Evolutionary conservation across 2,797 vertebrate genomes (phyloP).

Genomic region (Cryptoprocta ferox): DNA sequence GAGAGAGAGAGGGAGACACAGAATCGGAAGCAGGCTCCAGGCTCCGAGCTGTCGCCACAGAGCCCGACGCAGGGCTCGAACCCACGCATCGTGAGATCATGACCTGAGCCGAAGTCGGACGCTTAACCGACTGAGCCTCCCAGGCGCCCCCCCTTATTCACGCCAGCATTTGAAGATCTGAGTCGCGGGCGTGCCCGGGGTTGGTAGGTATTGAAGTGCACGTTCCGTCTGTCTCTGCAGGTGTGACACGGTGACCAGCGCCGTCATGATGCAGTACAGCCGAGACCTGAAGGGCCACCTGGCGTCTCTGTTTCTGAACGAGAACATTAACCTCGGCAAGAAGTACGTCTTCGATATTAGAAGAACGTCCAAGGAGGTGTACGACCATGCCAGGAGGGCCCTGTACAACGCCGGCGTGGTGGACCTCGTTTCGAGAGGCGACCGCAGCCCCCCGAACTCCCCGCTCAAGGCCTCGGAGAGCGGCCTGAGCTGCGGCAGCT

Average conservation of each 20-base stretch:
- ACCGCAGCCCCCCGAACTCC: constrained; percentile 87
- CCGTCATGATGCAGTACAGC: constrained; percentile 99
- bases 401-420: constrained; percentile 96
- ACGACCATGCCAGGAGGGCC: constrained; percentile 95
- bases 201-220: neutral
- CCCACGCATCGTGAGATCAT: too few species aligned
- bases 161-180: neutral
- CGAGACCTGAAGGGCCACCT: constrained; percentile 98
- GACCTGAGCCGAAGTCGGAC: too few species aligned
- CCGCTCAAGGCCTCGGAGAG: constrained; percentile 87
- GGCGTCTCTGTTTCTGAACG: constrained; percentile 97
- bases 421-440: constrained; percentile 91
- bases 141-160: neutral
- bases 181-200: rapidly evolving
- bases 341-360: constrained; percentile 98
- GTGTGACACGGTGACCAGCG: constrained; percentile 97
- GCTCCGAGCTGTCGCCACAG: too few species aligned
- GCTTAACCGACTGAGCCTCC: too few species aligned
- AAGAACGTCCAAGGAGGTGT: constrained; percentile 98
- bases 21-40: too few species aligned
- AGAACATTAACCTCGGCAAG: constrained; percentile 98
- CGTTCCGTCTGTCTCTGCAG: constrained; percentile 79
- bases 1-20: too few species aligned
- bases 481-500: constrained; percentile 90
- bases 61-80: too few species aligned